phyloP scores from a whole-genome alignment of 2,113 vertebrate species.

The Gasterosteus aculeatus region DNA sequence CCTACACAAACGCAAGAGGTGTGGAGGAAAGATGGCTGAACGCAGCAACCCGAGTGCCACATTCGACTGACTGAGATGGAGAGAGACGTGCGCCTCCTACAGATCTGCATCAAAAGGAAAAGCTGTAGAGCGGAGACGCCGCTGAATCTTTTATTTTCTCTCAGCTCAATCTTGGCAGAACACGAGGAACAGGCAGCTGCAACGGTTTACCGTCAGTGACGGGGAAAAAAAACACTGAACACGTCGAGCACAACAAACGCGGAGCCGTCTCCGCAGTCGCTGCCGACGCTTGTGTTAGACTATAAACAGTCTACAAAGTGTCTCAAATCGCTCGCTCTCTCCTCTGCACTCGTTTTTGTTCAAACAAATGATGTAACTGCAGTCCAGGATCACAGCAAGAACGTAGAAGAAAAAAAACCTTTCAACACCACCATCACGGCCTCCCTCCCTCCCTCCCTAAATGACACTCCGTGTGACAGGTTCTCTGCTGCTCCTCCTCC shows the following conservation, averaged over 20 bases:
- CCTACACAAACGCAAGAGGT: neutral
- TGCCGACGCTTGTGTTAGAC: neutral
- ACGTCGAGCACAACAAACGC: neutral
- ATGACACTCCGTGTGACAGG: slow-evolving; percentile 6
- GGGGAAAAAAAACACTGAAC: neutral
- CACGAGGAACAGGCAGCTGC: slow-evolving; percentile 27
- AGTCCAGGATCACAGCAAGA: slow-evolving; percentile 8
- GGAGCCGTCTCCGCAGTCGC: neutral
- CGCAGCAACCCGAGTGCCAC: neutral
- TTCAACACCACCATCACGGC: slow-evolving; percentile 18
- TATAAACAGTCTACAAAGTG: neutral
- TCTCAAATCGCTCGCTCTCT: neutral
- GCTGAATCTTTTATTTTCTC: slow-evolving; percentile 29
- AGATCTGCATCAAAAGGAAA: neutral
- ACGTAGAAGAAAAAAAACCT: neutral
- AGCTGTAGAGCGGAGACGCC: neutral
- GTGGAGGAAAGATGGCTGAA: neutral
- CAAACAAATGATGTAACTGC: slow-evolving; percentile 31
- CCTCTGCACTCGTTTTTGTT: slow-evolving; percentile 2
- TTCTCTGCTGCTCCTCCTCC: slow-evolving; percentile 3
- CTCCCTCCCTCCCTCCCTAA: neutral
- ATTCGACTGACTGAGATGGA: no score
- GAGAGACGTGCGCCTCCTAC: neutral
- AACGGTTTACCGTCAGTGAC: neutral
- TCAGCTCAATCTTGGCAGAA: slow-evolving; percentile 32